Evolutionary conservation across 2,113 vertebrate species (phyloP).

Genomic region (Sinosuthora webbiana): DNA sequence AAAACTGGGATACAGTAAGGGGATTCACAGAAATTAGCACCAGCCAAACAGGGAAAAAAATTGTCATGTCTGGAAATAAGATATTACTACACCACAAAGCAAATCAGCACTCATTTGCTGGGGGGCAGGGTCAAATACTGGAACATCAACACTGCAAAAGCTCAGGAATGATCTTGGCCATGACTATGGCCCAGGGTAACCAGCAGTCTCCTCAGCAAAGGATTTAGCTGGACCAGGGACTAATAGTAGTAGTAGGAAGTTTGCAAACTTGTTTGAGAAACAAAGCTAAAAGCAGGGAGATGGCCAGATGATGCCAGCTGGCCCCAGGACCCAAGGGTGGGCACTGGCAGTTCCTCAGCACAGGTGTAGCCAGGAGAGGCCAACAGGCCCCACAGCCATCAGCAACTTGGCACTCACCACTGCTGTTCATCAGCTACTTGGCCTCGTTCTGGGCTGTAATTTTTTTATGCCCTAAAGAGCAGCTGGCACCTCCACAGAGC

Average conservation of each 20-base stretch:
- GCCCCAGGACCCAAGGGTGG: not conserved
- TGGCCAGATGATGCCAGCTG: not conserved
- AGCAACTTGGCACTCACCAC: not conserved
- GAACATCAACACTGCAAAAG: not conserved
- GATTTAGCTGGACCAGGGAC: not conserved
- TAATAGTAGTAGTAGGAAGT: not conserved
- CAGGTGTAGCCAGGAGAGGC: not conserved
- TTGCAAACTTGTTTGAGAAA: not conserved
- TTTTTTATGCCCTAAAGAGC: not conserved
- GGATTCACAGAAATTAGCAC: not conserved
- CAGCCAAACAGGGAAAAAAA: not conserved
- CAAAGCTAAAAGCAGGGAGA: not conserved
- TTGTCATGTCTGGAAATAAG: not conserved
- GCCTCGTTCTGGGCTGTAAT: accelerated
- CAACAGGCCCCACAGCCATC: not conserved
- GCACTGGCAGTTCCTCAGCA: not conserved
- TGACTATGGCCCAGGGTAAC: not conserved
- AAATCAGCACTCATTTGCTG: not conserved
- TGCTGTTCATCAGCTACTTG: not conserved
- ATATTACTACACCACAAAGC: not conserved
- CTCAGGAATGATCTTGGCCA: not conserved
- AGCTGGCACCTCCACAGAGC: not conserved
- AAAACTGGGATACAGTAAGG: not conserved
- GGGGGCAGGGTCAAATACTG: not conserved
- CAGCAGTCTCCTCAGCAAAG: not conserved